Base-by-base conservation (phyloP, 2,113 vertebrate genomes). In the Rhineura floridana region DNA sequence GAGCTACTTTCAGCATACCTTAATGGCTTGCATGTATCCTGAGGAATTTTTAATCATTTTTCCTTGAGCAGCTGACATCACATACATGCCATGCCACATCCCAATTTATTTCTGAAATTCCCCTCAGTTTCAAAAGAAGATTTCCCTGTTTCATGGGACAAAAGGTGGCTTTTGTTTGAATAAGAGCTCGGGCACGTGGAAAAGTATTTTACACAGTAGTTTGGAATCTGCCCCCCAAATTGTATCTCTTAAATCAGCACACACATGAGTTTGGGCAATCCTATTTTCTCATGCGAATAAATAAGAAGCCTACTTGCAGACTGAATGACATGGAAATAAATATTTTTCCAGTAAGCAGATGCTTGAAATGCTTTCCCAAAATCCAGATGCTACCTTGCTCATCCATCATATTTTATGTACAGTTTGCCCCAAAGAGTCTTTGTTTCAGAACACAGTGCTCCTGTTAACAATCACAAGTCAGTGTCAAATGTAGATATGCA, bases 301-400 rank as follows among this genome's bases (percentile, higher is more conserved):
- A 86, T 15, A 87, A 87, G 36, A 39, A 73, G 72, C 1, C 44
- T 28, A 30, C 75, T 65, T 52, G 75, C 42, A 50, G 28, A 75
- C 82, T n/a, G 52, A 23, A 5, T 81, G 48, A 55, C 63, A 67
- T 48, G 0, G 19, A 78, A 30, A 63, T 48, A 46, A 63, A 21
- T 25, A 59, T 87, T 72, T 72, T n/a, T 72, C 28, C 28, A 23
- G 55, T 75, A 65, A 76, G 44, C 62, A 83, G 80, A 88, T 83
- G 70, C 42, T 63, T 75, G 52, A 81, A 75, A 88, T 76, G 33
- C 9, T 65, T 83, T 42, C 59, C 25, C n/a, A 15, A 65, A 63
- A 63, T 76, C 70, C 80, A 88, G 87, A 88, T 65, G 44, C 75
- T 88, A 83, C 33, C n/a, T 75, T 75, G 44, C 10, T 76, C 44